Evolutionary conservation across 2,888 invertebrate genomes (phyloP), one percentile per base, ranked within the genome.

Genomic region (Marasmarcha lunaedactyla): DNA sequence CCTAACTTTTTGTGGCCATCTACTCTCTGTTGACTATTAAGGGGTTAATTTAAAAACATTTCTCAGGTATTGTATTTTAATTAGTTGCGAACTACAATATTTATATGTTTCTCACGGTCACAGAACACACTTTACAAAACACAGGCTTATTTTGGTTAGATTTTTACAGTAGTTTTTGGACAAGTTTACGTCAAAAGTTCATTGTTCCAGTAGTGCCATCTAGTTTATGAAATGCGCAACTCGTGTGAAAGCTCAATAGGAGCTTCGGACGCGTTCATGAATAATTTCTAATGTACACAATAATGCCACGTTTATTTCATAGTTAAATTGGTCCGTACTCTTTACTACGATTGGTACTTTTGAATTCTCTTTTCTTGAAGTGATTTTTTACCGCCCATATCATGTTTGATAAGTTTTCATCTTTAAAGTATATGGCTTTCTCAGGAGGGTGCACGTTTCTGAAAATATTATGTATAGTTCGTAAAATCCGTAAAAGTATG

Each of bases 121-220:
- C 57, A 69, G 59, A 63, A 71, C 69, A 65, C 70, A 66, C 55
- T 71, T 67, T 68, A 66, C 59, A 69, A 66, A 71, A 76, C 71
- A 66, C 69, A 72, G 59, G 73, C 66, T 63, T 78, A 78, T 77
- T 81, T 78, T 79, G 78, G 77, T 70, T 74, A 81, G 70, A 69
- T 70, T 76, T 69, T 67, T 71, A 50, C 64, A 57, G 3, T 71
- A 77, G 71, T 77, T 74, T 20, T 59, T 65, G 64, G 67, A 71
- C 67, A 79, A 81, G 79, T 81, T 79, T 74, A 79, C 74, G 81
- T 83, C 81, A 83, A 81, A 81, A 83, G 81, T 83, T 81, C 81
- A 78, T 64, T 63, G 57, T 57, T 46, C 7, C 7, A 43, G 57
- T 57, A 46, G 45, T 58, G 74, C 65, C 78, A 78, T 73, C 81